Conservation (phyloP, 2,888 invertebrate species). For the Yponomeuta malinellus region DNA sequence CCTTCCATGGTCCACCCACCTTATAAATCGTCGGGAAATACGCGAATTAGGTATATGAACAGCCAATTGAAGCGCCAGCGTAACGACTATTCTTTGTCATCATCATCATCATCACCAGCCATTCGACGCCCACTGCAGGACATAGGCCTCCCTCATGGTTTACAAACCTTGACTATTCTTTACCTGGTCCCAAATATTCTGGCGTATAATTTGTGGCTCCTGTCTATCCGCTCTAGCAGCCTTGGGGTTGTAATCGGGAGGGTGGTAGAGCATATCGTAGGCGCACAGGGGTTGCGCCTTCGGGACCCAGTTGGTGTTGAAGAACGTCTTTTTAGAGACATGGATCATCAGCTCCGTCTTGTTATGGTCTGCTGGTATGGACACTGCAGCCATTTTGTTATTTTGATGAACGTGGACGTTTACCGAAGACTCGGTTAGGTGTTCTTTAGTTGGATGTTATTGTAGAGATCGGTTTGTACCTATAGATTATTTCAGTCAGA, state of each 20-base stretch:
- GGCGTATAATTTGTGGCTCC: constrained; percentile 55
- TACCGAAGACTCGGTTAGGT: neutral
- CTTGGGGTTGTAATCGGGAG: constrained; percentile 64
- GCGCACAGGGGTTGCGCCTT: constrained; percentile 44
- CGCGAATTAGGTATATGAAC: too few relatives aligned
- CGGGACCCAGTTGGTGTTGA: constrained; percentile 54
- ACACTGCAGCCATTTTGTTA: neutral
- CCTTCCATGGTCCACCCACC: too few relatives aligned
- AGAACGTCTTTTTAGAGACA: constrained; percentile 49
- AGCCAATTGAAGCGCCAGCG: too few relatives aligned
- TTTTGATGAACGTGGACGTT: neutral
- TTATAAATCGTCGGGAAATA: too few relatives aligned
- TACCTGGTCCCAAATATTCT: constrained; percentile 65
- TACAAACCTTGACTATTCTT: neutral
- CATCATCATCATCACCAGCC: too few relatives aligned
- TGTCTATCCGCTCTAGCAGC: constrained; percentile 58
- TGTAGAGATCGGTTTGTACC: too few relatives aligned
- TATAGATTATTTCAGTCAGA: too few relatives aligned
- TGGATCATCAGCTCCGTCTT: constrained; percentile 58
- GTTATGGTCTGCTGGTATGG: constrained; percentile 33
- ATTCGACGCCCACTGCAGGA: too few relatives aligned
- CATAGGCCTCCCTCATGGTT: too few relatives aligned
- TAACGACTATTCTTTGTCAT: too few relatives aligned
- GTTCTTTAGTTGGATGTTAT: too few relatives aligned
- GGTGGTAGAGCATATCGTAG: constrained; percentile 66